Percentiles rank a stretch among this genome's conserved stretches.
phyloP scores from a whole-genome alignment of 2,888 invertebrate species.

The Bruchidius siliquastri region DNA sequence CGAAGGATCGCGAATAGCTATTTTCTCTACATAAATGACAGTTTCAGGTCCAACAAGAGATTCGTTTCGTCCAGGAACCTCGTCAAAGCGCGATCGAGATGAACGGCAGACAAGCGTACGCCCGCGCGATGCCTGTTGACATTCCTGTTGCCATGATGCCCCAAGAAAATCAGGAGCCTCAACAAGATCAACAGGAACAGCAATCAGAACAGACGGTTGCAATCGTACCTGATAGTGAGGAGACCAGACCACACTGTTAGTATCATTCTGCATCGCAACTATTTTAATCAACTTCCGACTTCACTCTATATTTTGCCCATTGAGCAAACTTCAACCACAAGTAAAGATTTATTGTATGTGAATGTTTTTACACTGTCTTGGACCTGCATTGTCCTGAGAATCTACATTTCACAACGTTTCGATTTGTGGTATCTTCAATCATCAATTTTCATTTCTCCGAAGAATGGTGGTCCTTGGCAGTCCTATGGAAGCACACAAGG shows the following conservation, averaged over 20 bases:
- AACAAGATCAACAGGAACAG: constrained; percentile 34
- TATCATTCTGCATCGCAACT: constrained; percentile 24
- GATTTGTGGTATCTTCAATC: too few relatives aligned
- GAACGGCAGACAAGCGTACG: constrained; percentile 44
- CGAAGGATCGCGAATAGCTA: not conserved
- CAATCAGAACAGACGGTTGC: constrained; percentile 2
- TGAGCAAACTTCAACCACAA: too few relatives aligned
- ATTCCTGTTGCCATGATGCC: constrained; percentile 47
- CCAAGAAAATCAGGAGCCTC: constrained; percentile 36
- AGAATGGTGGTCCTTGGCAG: too few relatives aligned
- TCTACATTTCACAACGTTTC: too few relatives aligned
- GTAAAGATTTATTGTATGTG: too few relatives aligned
- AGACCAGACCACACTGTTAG: constrained; percentile 74
- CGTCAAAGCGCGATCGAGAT: constrained; percentile 41
- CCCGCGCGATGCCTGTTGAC: constrained; percentile 42
- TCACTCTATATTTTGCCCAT: too few relatives aligned
- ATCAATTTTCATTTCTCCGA: too few relatives aligned
- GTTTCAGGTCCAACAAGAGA: constrained; percentile 17
- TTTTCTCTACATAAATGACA: not conserved
- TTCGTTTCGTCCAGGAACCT: constrained; percentile 39
- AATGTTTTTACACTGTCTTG: too few relatives aligned
- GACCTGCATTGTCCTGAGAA: too few relatives aligned
- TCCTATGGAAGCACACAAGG: too few relatives aligned
- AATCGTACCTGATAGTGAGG: constrained; percentile 50
- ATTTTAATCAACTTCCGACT: too few relatives aligned